Evolutionary conservation across 2,797 vertebrate species (phyloP), one percentile per base, ranked within the genome.

Genomic region (Sebastes jordani): DNA sequence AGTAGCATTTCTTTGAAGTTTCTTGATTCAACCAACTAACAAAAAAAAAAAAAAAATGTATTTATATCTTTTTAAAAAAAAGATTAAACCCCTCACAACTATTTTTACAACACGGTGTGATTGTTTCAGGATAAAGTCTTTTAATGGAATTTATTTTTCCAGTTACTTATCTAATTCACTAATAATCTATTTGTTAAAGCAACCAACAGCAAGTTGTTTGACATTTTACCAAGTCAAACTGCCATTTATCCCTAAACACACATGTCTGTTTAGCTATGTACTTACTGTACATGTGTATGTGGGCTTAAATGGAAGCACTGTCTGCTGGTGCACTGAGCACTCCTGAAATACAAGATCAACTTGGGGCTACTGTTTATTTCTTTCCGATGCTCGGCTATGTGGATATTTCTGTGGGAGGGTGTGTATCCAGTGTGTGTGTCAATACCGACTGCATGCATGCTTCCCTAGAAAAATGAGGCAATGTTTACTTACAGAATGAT

Each of bases 401-500:
- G 59, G 22, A 59, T 13, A 67, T 69, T n/a, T 69, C n/a, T 23
- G 46, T 22, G 49, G 32, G 76, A 76, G 18, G 22, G 30, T 71
- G 49, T 20, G 2, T 52, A 75, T 71, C 29, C 27, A 69, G 13
- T 55, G 54, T 78, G 25, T 34, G 10, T 23, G 27, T 68, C 59
- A 52, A 65, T 71, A 60, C 18, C 63, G 30, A 62, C 38, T 71
- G 61, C 3, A 1, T 78, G 32, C 49, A 56, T 74, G 42, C 71
- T 38, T 68, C 49, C 25, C 6, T 6, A 7, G 13, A 68, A 78
- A 87, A 73, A 75, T 25, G 1, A 76, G 22, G 34, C 22, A 16
- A 49, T 86, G 82, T 87, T 90, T 86, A 90, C 79, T 72, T 55
- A 27, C 27, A 66, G n/a, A 84, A 87, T 77, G 4, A 76, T 86